phyloP scores from a whole-genome alignment of 2,797 vertebrate species.

The Petrocephalus sullivani region DNA sequence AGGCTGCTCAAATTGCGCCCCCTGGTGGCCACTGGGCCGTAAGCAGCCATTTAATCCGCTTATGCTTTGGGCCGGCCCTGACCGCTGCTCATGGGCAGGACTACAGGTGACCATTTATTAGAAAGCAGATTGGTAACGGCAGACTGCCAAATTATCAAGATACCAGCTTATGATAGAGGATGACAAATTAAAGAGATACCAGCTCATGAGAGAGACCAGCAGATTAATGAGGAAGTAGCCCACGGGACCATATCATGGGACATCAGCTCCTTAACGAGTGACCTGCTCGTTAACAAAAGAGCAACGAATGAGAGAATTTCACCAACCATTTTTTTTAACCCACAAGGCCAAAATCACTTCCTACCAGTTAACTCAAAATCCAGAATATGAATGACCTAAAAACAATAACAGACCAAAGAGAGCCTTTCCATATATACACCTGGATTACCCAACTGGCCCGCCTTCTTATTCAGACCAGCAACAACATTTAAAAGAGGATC shows the following conservation, averaged over 20 bases:
- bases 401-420: neutral
- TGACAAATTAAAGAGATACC: neutral
- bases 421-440: neutral
- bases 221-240: neutral
- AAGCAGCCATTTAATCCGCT: neutral
- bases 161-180: neutral
- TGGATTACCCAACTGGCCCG: neutral
- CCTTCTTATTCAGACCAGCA: neutral
- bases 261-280: neutral
- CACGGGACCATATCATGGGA: neutral
- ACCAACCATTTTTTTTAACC: neutral
- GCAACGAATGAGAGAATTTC: neutral
- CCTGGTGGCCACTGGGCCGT: neutral
- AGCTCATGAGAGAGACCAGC: neutral
- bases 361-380: neutral
- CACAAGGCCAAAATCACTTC: neutral
- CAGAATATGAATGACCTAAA: neutral
- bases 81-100: neutral
- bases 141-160: neutral
- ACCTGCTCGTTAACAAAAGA: neutral
- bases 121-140: neutral
- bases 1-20: neutral
- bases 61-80: neutral
- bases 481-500: constrained; percentile 13
- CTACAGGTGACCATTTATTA: neutral